Conservation (phyloP, 2,888 invertebrate species). For the Meiosimyza platycephala region DNA sequence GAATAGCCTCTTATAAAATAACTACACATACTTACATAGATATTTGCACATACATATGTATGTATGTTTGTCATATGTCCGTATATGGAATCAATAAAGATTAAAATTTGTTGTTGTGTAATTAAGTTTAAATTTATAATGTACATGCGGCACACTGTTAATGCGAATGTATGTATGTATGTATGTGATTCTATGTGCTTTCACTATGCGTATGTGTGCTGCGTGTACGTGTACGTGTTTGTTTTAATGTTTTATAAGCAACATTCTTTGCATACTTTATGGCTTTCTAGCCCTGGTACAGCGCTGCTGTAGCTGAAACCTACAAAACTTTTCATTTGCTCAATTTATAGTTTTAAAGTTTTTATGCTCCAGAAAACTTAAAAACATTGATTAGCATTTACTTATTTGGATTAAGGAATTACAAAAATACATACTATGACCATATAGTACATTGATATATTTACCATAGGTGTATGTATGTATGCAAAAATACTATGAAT, state of each 20-base stretch:
- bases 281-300: background rate
- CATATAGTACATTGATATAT: no score
- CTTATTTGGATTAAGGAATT: no score
- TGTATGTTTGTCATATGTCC: conserved; percentile 1
- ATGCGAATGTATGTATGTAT: conserved; percentile 6
- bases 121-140: conserved; percentile 62
- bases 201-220: conserved; percentile 4
- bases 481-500: no score
- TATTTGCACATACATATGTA: background rate
- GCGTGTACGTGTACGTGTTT: background rate
- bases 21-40: background rate
- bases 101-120: conserved; percentile 58
- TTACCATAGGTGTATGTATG: no score
- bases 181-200: background rate
- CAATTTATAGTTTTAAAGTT: conserved; percentile 38
- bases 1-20: conserved; percentile 26
- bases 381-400: no score
- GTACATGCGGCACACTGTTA: conserved; percentile 38
- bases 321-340: conserved; percentile 17
- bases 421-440: no score
- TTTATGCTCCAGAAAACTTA: conserved; percentile 37
- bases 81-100: conserved; percentile 45
- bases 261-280: conserved; percentile 1
- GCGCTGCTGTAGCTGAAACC: background rate
- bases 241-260: background rate